phyloP scores from a whole-genome alignment of 2,888 invertebrate species.

The Hydraecia micacea region DNA sequence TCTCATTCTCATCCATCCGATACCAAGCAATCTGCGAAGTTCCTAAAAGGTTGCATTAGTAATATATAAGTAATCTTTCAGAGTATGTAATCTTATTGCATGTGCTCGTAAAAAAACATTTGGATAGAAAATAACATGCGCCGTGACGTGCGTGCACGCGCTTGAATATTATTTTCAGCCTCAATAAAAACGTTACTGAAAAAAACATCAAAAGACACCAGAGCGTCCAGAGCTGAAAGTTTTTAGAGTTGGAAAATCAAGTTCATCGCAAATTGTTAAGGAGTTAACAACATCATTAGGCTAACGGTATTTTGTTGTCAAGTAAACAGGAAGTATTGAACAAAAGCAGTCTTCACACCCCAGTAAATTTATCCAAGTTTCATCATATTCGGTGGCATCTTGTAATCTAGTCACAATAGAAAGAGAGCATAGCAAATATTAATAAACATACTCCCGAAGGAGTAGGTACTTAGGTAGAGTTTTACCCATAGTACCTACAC shows the following conservation, averaged over 20 bases:
- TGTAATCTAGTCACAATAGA: not conserved
- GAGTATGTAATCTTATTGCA: not conserved
- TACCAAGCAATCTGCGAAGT: not conserved
- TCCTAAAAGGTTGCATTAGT: not conserved
- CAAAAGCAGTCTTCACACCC: constrained; percentile 41
- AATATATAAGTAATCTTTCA: constrained; percentile 6
- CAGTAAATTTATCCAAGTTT: constrained; percentile 14
- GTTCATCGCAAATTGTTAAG: constrained; percentile 7
- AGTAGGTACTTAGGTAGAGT: not conserved
- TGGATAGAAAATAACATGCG: not conserved
- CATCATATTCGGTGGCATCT: not conserved
- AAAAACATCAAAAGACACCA: constrained; percentile 5
- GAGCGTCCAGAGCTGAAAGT: not conserved
- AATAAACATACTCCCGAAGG: not conserved
- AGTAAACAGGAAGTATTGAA: constrained; percentile 53
- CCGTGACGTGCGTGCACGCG: not conserved
- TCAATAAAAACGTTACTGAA: constrained; percentile 2
- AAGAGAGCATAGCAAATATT: not conserved
- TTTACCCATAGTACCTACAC: not conserved
- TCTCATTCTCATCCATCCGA: not conserved
- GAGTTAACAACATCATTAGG: constrained; percentile 18
- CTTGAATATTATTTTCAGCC: constrained; percentile 1
- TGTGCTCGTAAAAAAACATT: constrained; percentile 6
- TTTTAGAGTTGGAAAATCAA: constrained; percentile 4
- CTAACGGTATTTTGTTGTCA: constrained; percentile 17